Percentiles rank a stretch among this genome's conserved stretches.
phyloP scores from a whole-genome alignment of 2,888 invertebrate species.

The Buathra laborator region DNA sequence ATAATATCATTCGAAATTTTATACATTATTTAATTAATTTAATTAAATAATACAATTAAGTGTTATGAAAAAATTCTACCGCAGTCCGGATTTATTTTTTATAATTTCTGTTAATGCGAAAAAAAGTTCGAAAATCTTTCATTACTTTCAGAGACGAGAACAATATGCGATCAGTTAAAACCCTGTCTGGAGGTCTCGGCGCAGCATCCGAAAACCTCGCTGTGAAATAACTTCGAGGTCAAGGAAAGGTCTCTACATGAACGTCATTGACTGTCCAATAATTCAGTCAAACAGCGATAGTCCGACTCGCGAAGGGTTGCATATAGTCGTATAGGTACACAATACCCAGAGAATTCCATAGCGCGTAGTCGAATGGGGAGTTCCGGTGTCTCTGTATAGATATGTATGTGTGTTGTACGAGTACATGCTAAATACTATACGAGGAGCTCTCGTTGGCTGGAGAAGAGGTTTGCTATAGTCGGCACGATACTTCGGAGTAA shows the following conservation, averaged over 20 bases:
- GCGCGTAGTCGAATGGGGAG: slow-evolving; percentile 17
- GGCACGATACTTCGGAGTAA: slow-evolving; percentile 53
- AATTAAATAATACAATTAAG: too few relatives aligned
- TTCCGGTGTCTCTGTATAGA: slow-evolving; percentile 40
- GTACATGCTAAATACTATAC: slow-evolving; percentile 10
- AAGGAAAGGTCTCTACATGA: slow-evolving; percentile 24
- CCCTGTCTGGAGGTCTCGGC: not conserved
- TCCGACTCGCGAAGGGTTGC: slow-evolving; percentile 35
- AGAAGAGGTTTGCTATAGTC: slow-evolving; percentile 58
- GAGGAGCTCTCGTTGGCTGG: slow-evolving; percentile 13
- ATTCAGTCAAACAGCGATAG: slow-evolving; percentile 42
- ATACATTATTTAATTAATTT: too few relatives aligned
- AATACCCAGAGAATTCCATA: slow-evolving; percentile 21
- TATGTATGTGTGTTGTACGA: not conserved
- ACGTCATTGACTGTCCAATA: slow-evolving; percentile 23
- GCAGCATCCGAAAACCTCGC: not conserved
- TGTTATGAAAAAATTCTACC: too few relatives aligned
- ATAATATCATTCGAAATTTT: too few relatives aligned
- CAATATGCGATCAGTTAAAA: not conserved
- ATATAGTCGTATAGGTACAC: not conserved
- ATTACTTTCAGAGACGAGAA: not conserved
- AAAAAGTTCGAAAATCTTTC: not conserved
- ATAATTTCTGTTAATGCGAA: not conserved
- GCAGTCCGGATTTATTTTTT: too few relatives aligned
- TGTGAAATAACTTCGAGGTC: slow-evolving; percentile 18